Percentiles rank a stretch among this genome's conserved stretches.
Conservation (phyloP, 2,113 vertebrate genomes). For the Oncorhynchus keta region DNA sequence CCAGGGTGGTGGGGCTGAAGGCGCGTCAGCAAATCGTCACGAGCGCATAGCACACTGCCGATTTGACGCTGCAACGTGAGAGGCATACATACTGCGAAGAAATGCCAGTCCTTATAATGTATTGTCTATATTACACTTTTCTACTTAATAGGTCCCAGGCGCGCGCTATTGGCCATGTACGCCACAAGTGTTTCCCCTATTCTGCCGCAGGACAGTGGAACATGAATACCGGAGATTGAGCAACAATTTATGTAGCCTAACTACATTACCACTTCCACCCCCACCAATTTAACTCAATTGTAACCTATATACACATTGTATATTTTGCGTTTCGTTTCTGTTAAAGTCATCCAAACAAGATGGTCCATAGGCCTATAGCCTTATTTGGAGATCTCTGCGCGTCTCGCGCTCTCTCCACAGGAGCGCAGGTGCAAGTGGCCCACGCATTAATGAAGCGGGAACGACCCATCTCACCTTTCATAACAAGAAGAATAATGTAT, state of each 20-base stretch:
- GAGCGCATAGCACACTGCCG: conserved; percentile 35
- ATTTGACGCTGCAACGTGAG: conserved; percentile 43
- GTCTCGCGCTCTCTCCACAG: conserved; percentile 2
- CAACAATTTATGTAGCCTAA: conserved; percentile 66
- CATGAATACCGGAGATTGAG: conserved; percentile 52
- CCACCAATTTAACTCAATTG: conserved; percentile 26
- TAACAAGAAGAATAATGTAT: neutral
- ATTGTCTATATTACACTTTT: neutral
- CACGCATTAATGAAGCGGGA: conserved; percentile 40
- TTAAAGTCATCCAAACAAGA: conserved; percentile 39
- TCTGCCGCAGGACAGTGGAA: conserved; percentile 38
- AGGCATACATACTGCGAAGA: conserved; percentile 7
- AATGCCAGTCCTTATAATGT: neutral
- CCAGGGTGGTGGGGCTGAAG: conserved; percentile 57
- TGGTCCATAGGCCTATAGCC: conserved; percentile 37
- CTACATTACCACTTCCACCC: conserved; percentile 56
- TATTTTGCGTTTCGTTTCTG: conserved; percentile 11
- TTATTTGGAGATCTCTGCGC: conserved; percentile 51
- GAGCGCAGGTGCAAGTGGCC: conserved; percentile 58
- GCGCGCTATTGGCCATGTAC: conserved; percentile 4
- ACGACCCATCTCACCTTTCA: conserved; percentile 7
- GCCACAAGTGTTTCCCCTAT: conserved; percentile 65
- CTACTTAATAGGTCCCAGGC: neutral
- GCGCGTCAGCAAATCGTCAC: conserved; percentile 71
- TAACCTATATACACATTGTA: conserved; percentile 10